Conservation (phyloP, 2,888 invertebrate genomes). For the Chironomus riparius region DNA sequence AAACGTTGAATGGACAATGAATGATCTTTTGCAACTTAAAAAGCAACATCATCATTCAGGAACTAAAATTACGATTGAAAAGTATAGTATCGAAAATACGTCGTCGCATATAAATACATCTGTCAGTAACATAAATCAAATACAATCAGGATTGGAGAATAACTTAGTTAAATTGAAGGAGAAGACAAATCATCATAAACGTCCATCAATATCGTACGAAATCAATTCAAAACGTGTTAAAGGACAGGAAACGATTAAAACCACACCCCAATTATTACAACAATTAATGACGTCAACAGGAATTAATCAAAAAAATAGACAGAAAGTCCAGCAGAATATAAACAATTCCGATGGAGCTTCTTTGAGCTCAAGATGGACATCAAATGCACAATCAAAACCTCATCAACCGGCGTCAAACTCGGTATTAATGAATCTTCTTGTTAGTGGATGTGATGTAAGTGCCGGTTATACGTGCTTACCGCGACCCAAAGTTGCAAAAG, state of each 20-base stretch:
- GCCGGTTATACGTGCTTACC: constrained; percentile 82
- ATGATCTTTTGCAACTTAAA: constrained; percentile 30
- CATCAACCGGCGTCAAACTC: constrained; percentile 41
- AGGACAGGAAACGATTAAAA: constrained; percentile 29
- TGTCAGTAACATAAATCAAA: not conserved
- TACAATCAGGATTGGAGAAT: not conserved
- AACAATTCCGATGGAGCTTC: not conserved
- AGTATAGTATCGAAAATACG: no score
- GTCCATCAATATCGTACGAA: constrained; percentile 30
- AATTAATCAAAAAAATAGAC: constrained; percentile 36
- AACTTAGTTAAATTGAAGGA: not conserved
- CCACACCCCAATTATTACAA: constrained; percentile 48
- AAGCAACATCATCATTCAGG: not conserved
- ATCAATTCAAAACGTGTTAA: constrained; percentile 29
- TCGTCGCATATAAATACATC: no score
- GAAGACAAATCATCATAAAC: constrained; percentile 29
- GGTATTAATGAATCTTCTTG: constrained; percentile 88
- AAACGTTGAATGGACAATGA: constrained; percentile 38
- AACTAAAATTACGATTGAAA: not conserved
- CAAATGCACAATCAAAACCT: constrained; percentile 34
- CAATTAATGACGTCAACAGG: constrained; percentile 40
- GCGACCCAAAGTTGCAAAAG: constrained; percentile 46
- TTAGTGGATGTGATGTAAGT: constrained; percentile 90
- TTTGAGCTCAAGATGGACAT: not conserved
- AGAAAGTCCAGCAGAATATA: not conserved